phyloP scores from a whole-genome alignment of 53 echinoderm and acorn worm genomes.

The Apostichopus leukothele region DNA sequence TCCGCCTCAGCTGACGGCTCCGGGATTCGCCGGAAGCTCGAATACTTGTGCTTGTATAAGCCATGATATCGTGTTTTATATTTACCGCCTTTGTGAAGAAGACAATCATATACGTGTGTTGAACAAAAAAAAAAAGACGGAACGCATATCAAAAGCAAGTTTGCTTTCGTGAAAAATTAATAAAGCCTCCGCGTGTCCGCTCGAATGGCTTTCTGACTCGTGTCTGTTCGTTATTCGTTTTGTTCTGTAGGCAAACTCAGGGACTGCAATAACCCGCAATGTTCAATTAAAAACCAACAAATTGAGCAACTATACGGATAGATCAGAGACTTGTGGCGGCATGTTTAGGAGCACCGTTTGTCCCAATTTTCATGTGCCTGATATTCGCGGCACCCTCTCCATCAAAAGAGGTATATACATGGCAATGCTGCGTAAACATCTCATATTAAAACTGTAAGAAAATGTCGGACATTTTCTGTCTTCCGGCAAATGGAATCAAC shows the following conservation, averaged over 20 bases:
- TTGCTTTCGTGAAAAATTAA: slow-evolving; percentile 35
- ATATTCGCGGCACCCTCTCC: slow-evolving; percentile 20
- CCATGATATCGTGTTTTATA: slow-evolving; percentile 40
- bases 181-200: slow-evolving; percentile 31
- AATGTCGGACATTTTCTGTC: slow-evolving; percentile 38
- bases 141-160: slow-evolving; percentile 28
- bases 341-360: slow-evolving; percentile 31
- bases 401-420: slow-evolving; percentile 28
- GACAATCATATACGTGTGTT: slow-evolving; percentile 44
- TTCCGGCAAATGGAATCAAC: slow-evolving; percentile 33
- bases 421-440: slow-evolving; percentile 36
- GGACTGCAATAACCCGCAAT: slow-evolving; percentile 29
- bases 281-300: slow-evolving; percentile 36
- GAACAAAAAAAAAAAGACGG: not conserved
- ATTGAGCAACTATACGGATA: not conserved
- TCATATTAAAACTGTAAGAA: slow-evolving; percentile 27
- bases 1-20: slow-evolving; percentile 50
- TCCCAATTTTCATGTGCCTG: slow-evolving; percentile 32
- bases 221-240: slow-evolving; percentile 39
- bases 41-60: slow-evolving; percentile 46
- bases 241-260: slow-evolving; percentile 35
- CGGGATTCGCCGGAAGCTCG: slow-evolving; percentile 44
- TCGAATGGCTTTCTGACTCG: slow-evolving; percentile 1
- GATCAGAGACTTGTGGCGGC: slow-evolving; percentile 37
- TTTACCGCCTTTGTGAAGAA: slow-evolving; percentile 45